Evolutionary conservation across 92 coral and sea anemone species (phyloP).

Genomic region (Porites lobata): DNA sequence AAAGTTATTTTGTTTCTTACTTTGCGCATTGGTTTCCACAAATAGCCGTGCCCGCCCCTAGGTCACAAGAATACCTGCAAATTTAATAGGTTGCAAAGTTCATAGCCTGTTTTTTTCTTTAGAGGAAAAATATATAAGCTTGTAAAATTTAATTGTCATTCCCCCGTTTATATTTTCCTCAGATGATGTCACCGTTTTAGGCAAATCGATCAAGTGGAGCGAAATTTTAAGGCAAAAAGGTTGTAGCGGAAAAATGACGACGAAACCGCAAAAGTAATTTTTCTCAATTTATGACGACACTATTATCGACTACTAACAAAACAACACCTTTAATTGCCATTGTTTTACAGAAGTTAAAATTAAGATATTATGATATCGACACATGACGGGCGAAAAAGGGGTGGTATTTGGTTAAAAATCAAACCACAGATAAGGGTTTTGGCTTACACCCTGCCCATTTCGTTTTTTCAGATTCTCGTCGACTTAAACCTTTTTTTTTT

Average conservation of each 20-base stretch:
- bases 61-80: constrained; percentile 40
- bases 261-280: constrained; percentile 33
- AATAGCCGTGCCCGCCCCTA: constrained; percentile 45
- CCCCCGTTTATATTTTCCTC: background rate
- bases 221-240: background rate
- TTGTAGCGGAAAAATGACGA: background rate
- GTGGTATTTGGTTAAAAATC: constrained; percentile 12
- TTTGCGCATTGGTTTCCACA: constrained; percentile 14
- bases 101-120: background rate
- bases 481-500: background rate
- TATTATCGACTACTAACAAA: constrained; percentile 30
- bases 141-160: background rate
- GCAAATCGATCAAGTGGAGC: constrained; percentile 23
- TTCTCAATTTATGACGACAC: constrained; percentile 21
- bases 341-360: constrained; percentile 45
- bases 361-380: constrained; percentile 51
- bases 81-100: constrained; percentile 29
- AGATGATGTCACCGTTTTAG: background rate
- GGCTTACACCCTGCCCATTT: background rate
- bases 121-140: background rate
- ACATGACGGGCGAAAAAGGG: constrained; percentile 25
- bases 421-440: background rate
- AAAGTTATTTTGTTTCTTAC: constrained; percentile 20
- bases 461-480: background rate
- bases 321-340: constrained; percentile 54